Evolutionary conservation across 1,140 invertebrate genomes (phyloP), one percentile per base, ranked within the genome.

Genomic region (Apocrypta bakeri): DNA sequence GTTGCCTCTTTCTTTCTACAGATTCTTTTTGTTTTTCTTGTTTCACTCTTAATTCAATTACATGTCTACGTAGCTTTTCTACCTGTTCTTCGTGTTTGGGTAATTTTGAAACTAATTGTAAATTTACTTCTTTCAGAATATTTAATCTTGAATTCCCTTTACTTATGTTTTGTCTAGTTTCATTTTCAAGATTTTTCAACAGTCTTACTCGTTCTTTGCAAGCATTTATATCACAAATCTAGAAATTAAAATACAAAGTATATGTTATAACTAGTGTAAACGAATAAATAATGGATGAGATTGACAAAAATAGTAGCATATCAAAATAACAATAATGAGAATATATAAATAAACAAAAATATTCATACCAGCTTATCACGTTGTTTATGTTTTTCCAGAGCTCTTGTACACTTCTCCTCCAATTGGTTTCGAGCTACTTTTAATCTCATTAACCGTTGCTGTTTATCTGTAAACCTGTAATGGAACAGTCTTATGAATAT

Each of bases 21-120:
- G 88, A 88, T 80, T 92, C 91, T 48, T 92, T 92, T 79, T 93
- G 92, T 84, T 93, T 93, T 37, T 93, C 90, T 66, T 94, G 89
- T 83, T 94, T 92, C 11, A 92, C 86, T 84, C 90, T 90, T 84
- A 94, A 93, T 24, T 88, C 88, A 80, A 89, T 92, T 0, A 94
- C 93, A 90, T 93, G 93, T 79, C 92, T 92, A 80, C 93, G 93
- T 37, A 96, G 88, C 86, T 93, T 94, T 77, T 94, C 91, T 73
- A 96, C 93, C 82, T 94, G 91, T 66, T 94, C 94, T 85, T 94
- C 93, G 86, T 95, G 95, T 84, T 92, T 93, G 11, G 94, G 94
- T 66, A 95, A 87, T 87, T 93, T 93, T 61, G 92, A 88, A 31
- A 88, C 87, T 85, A 94, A 85, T 84, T 94, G 92, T 85, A 92